Evolutionary conservation across 2,888 invertebrate genomes (phyloP), one percentile per base, ranked within the genome.

Genomic region (Caenorhabditis sp.): DNA sequence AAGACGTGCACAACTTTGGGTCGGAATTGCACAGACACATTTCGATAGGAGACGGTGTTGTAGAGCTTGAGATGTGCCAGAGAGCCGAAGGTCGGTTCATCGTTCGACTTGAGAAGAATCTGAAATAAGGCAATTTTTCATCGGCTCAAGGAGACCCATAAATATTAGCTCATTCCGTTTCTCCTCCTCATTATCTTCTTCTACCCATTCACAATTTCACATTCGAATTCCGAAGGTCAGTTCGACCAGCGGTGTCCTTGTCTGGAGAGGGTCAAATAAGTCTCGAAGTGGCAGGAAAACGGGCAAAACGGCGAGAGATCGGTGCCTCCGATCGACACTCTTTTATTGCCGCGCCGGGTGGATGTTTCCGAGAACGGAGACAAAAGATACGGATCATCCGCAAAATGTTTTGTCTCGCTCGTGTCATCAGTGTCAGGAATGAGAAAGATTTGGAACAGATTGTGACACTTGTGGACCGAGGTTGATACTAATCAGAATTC

Each of bases 11-110:
- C 74, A 15, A 72, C 62, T 39, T 80, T 72, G 7, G 62, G 71
- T 7, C 78, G 77, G 50, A 84, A 84, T 17, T 78, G 76, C 22
- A 84, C 80, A 4, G 84, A 84, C 0, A 83, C 63, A 48, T 84
- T 84, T 2, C 73, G 55, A 46, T 83, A 84, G 11, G 77, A 75
- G 8, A 84, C 62, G 11, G 65, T 63, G 45, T 80, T 79, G 43
- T 71, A 50, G 24, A 82, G 52, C 53, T 84, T 80, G 32, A 84
- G 41, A 27, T 73, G 45, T 24, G 81, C 82, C 15, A 84, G 43
- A 1, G 80, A 71, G 45, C 73, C 74, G 59, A 82, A 79, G 3
- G 59, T 46, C 2, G 84, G 82, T 26, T 68, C 63, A 39, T 78
- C 80, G 22, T 75, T 71, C 0, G 81, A 79, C 73, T 80, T 78